Evolutionary conservation across 2,113 vertebrate genomes (phyloP), one percentile per base, ranked within the genome.

Genomic region (Candoia aspera): DNA sequence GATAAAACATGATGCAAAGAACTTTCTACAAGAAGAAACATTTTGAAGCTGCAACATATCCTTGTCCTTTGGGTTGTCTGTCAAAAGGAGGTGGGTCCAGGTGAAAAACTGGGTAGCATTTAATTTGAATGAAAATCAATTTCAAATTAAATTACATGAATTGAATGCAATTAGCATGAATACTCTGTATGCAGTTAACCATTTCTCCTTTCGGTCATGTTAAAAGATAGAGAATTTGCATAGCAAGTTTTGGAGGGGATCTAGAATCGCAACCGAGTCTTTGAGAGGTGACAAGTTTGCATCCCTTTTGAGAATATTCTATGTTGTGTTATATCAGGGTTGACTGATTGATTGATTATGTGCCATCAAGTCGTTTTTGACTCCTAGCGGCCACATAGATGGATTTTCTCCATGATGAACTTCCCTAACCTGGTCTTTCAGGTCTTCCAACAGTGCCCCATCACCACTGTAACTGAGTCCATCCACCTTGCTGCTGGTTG

Each of bases 1-100:
- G 59, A 85, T 54, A 12, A 9, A 68, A 8, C 83, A 92, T n/a
- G 73, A 33, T 91, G 84, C n/a, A 54, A 92, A 89, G 62, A 86
- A 84, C 17, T 24, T 54, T 15, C 62, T 60, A 15, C 59, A 95
- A 79, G n/a, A 79, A 79, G 15, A 79, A 37, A 79, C 33, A 79
- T 79, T 79, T 79, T 79, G 33, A 79, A 79, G 73, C 33, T 79
- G 33, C 73, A 37, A 17, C 73, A 19, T 79, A 9, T 79, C 33
- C 3, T 42, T 79, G 73, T 17, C 33, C 73, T 79, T 79, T 79
- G 73, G 8, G 8, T 42, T 79, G 33, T 21, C 73, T 79, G 73
- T 79, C 73, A 42, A 79, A 79, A 21, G 73, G 73, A 79, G 73
- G 73, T 10, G 73, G 73, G 73, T 42, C 33, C 33, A 42, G 49